Base-by-base conservation (phyloP, 37 sponge, comb jelly and placozoan species). In the Petrosia ficiformis region DNA sequence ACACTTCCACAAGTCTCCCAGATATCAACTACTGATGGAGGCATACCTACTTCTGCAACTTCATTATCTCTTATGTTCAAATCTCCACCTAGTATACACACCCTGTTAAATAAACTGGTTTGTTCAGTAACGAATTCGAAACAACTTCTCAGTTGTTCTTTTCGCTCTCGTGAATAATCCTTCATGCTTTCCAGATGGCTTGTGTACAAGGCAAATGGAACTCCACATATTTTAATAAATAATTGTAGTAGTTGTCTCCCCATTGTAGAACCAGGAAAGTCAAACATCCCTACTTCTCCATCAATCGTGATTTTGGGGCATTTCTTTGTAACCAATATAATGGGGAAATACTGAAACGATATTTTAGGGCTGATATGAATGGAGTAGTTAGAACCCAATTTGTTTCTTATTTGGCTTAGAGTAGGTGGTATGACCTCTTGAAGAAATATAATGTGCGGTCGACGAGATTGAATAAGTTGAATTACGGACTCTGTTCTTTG, bases 101-200 rank as follows among this genome's bases (percentile, higher is more conserved):
- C 39, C 11, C 39, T 25, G 1, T 38, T 58, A 24, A 65, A 25
- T 37, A 32, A 6, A 2, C 25, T 28, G 68, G 54, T 28, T n/a
- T 65, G 70, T n/a, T 43, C 28, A 5, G 2, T 28, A 66, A 85
- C 81, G 1, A 57, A 33, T 11, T 72, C 85, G 40, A 84, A 60
- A 77, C 65, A 77, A 52, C 41, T 43, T 68, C 21, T 8, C 16
- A 90, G 74, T 63, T 90, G 90, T 14, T 32, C 36, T 69, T 76
- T 90, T 38, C 90, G 59, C 58, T 84, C 86, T 0, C 28, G 41
- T 2, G 70, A 68, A 28, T 60, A 67, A 41, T 79, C 75, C 68
- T 76, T 68, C 65, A 77, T 84, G 72, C 93, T 92, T 73, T 92
- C 93, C 25, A 92, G 76, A 72, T 92, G 93, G 28, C 85, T 78